Evolutionary conservation across 1,140 invertebrate genomes (phyloP).

Genomic region (Brachionus calyciflorus): DNA sequence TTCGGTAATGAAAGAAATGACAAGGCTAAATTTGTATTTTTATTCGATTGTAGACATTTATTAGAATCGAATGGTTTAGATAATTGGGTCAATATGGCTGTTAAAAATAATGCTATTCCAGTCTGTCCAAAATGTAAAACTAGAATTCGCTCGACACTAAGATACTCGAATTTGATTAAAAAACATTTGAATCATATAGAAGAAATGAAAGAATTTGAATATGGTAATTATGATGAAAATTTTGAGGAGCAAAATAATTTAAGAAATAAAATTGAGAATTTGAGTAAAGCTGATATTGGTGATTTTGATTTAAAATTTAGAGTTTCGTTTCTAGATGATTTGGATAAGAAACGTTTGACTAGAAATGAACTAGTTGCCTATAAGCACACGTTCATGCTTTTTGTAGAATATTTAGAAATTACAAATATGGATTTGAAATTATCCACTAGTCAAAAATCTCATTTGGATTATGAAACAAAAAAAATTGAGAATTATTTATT

Average conservation of each 20-base stretch:
- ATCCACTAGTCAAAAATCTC: background rate
- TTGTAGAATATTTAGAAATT: background rate
- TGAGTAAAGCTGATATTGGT: background rate
- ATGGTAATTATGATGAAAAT: slow-evolving; percentile 11
- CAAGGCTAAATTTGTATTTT: slow-evolving; percentile 61
- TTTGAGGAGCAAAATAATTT: background rate
- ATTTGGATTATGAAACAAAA: background rate
- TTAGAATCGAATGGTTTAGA: slow-evolving; percentile 66
- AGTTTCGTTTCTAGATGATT: background rate
- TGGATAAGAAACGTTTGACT: background rate
- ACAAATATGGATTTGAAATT: background rate
- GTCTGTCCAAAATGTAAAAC: slow-evolving; percentile 68
- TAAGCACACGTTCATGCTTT: background rate
- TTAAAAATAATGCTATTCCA: slow-evolving; percentile 58
- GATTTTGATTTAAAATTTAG: background rate
- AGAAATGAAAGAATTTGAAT: background rate
- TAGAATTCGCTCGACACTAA: slow-evolving; percentile 65
- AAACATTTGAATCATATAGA: background rate
- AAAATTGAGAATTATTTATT: slow-evolving; percentile 9
- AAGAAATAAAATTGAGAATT: background rate
- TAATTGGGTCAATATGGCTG: slow-evolving; percentile 59
- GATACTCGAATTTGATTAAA: slow-evolving; percentile 5
- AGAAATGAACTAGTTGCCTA: background rate
- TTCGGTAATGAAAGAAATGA: slow-evolving; percentile 59
- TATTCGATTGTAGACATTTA: slow-evolving; percentile 68